phyloP scores from a whole-genome alignment of 2,797 vertebrate species.

The Apogon hyalosoma region DNA sequence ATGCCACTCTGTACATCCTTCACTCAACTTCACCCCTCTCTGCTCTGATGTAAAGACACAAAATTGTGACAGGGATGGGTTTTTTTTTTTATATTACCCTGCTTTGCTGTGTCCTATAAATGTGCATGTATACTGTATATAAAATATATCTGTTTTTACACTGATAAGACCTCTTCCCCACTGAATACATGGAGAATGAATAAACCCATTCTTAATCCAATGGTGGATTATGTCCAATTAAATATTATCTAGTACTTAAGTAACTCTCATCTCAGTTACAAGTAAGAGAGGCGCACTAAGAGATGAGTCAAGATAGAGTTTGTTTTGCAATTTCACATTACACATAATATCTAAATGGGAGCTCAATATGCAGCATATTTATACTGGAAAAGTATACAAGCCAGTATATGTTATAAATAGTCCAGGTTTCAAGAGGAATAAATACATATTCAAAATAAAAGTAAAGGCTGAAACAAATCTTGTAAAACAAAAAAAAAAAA shows the following conservation, averaged over 20 bases:
- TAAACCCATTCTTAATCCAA: constrained; percentile 7
- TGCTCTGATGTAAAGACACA: constrained; percentile 28
- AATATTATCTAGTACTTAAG: constrained; percentile 31
- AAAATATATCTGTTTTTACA: not conserved
- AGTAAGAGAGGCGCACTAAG: not conserved
- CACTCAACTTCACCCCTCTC: constrained; percentile 20
- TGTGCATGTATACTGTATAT: not conserved
- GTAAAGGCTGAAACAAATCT: no score
- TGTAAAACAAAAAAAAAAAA: no score
- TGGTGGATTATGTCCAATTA: constrained; percentile 1
- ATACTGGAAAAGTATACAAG: no score
- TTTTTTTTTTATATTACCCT: constrained; percentile 21
- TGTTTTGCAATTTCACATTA: not conserved
- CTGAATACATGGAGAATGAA: not conserved
- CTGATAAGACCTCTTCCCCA: no score
- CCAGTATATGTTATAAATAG: no score
- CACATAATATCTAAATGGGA: not conserved
- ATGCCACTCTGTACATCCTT: constrained; percentile 23
- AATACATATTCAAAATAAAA: no score
- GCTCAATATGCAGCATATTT: not conserved
- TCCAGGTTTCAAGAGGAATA: no score
- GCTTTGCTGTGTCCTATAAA: constrained; percentile 8
- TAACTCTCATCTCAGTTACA: constrained; percentile 18
- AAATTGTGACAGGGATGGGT: constrained; percentile 21
- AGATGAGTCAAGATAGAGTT: constrained; percentile 2